Evolutionary conservation across 2,888 invertebrate genomes (phyloP).

Genomic region (Norana najaformis): DNA sequence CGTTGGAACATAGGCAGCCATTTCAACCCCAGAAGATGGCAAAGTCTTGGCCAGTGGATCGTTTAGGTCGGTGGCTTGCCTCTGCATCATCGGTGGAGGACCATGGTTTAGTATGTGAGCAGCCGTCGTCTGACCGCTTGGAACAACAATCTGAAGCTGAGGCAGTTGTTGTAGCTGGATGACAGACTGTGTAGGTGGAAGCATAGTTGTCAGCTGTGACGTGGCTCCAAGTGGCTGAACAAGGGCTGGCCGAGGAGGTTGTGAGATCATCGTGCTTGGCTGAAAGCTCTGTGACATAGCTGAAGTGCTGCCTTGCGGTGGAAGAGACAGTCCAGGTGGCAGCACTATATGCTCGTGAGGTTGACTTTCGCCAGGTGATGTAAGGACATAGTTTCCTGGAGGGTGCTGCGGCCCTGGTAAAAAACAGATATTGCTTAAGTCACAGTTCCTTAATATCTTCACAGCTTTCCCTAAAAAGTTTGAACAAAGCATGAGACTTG

Average conservation of each 20-base stretch:
- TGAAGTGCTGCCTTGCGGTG: neutral
- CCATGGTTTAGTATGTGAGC: slow-evolving; percentile 17
- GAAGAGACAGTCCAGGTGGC: neutral
- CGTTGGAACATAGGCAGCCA: neutral
- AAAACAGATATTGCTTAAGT: neutral
- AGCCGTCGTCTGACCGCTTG: slow-evolving; percentile 1
- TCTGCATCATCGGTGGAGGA: slow-evolving; percentile 6
- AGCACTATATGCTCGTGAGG: neutral
- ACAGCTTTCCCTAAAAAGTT: too few species aligned
- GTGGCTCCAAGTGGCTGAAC: neutral
- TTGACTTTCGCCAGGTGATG: neutral
- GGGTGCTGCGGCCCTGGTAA: neutral
- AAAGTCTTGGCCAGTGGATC: neutral
- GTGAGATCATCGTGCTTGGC: neutral
- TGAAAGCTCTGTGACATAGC: neutral
- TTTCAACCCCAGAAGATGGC: neutral
- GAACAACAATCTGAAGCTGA: slow-evolving; percentile 3
- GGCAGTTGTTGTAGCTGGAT: slow-evolving; percentile 24
- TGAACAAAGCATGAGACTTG: too few species aligned
- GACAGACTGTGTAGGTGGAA: neutral
- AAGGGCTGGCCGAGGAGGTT: neutral
- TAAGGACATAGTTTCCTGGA: neutral
- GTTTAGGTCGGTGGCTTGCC: neutral
- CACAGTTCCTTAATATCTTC: too few species aligned
- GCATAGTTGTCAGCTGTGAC: neutral